Evolutionary conservation across 2,888 invertebrate species (phyloP), one percentile per base, ranked within the genome.

Genomic region (Philereme vetulata): DNA sequence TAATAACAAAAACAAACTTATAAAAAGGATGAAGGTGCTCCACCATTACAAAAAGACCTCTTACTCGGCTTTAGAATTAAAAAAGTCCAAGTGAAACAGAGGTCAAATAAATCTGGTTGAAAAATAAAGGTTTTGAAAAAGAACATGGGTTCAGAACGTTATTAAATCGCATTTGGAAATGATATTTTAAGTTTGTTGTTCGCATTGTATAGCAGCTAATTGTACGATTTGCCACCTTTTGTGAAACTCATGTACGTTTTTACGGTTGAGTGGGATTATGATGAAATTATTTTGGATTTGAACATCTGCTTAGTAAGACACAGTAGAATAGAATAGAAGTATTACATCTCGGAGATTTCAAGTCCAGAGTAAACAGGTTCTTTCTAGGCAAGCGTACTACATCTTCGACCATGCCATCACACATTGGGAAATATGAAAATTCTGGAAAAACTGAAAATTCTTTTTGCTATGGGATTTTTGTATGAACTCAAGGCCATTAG

Each of bases 91-190:
- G 60, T 4, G 56, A 53, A 56, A 47, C 40, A 62, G 48, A 65
- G 78, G 54, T 74, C 84, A 68, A 50, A 21, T 44, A 64, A 72
- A 71, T 70, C 57, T 85, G 85, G 88, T 49, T 62, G 50, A 76
- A 76, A 75, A 72, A 84, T 84, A 83, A 84, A 82, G 83, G 81
- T 76, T 75, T 78, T 81, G 71, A 76, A 88, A 87, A 88, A 85
- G 87, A 86, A 82, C 88, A 86, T 82, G 76, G 74, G 70, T 67
- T 76, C 78, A 86, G 86, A 90, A 88, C 83, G 83, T 88, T 90
- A 89, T 90, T 90, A 89, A 89, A 90, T 85, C 88, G 84, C 71
- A 82, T 86, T 83, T 72, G 75, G 77, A 81, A 83, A 80, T 82
- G 67, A 71, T 77, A 72, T 63, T 73, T 73, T 70, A 47, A 57